A percentile compares a stretch with the other conserved stretches of the same genome.
These are phyloP conservation scores for Ovis aries DNA, from an alignment of 2,113 vertebrate genomes.

Conservation along the genomic window DNA sequence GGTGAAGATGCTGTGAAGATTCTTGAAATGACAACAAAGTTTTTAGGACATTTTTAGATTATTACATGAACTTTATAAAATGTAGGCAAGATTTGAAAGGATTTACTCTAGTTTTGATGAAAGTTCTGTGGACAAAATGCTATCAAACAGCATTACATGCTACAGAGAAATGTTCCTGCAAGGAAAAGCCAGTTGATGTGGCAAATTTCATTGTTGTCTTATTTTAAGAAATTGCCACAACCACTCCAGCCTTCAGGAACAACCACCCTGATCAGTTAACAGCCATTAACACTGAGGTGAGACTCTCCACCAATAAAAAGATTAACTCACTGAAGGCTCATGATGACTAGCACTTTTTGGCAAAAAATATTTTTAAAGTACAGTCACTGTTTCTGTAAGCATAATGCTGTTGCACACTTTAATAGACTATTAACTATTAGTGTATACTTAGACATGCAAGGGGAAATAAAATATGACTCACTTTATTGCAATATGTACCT, in stretches of 20 bases:
- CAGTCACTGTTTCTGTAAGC: neutral
- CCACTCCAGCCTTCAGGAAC: neutral
- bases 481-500: neutral
- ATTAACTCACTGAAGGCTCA: neutral
- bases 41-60: neutral
- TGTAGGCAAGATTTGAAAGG: neutral
- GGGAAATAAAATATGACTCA: neutral
- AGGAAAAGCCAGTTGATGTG: neutral
- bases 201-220: neutral
- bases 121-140: neutral
- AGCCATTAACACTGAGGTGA: neutral
- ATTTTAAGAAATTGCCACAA: neutral
- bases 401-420: neutral
- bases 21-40: neutral
- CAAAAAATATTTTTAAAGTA: neutral
- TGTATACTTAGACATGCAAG: neutral
- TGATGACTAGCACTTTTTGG: neutral
- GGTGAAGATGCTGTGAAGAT: neutral
- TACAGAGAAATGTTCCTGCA: neutral
- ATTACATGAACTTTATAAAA: neutral
- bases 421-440: neutral
- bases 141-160: neutral
- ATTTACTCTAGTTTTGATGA: neutral
- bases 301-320: neutral
- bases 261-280: neutral